Conservation (phyloP, 2,888 invertebrate genomes). For the Andrena chrysosceles region DNA sequence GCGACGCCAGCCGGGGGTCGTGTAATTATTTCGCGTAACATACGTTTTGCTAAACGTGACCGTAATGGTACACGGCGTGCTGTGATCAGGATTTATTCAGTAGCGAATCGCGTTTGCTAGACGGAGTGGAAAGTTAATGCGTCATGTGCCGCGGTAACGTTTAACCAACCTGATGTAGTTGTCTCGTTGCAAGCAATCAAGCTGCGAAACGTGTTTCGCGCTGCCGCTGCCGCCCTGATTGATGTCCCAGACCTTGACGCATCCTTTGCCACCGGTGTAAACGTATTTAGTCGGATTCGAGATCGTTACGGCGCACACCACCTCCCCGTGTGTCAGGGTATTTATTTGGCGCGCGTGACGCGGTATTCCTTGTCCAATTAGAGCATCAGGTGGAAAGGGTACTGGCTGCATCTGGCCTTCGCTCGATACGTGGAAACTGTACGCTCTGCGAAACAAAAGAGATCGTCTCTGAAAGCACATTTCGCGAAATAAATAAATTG, state of each 20-base stretch:
- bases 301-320: constrained; percentile 98
- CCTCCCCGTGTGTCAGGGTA: constrained; percentile 97
- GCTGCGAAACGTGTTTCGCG: constrained; percentile 95
- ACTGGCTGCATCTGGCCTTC: constrained; percentile 96
- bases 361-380: constrained; percentile 97
- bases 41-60: constrained; percentile 33
- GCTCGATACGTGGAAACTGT: constrained; percentile 97
- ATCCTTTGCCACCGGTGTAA: constrained; percentile 99
- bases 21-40: constrained; percentile 32
- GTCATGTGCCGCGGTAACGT: constrained; percentile 46
- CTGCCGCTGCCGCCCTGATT: constrained; percentile 93
- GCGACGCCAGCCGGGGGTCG: background rate
- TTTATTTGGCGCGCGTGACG: constrained; percentile 96
- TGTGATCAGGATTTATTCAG: constrained; percentile 63
- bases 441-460: constrained; percentile 90
- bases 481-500: background rate
- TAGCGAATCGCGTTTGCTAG: constrained; percentile 52
- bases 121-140: constrained; percentile 57
- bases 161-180: constrained; percentile 92
- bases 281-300: constrained; percentile 96
- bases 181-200: constrained; percentile 97
- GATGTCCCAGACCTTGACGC: constrained; percentile 99
- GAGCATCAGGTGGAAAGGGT: constrained; percentile 97
- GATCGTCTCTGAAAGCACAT: no score
- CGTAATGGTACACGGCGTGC: constrained; percentile 25